A percentile compares a stretch with the other conserved stretches of the same genome.
These are phyloP conservation scores for Gymnobelideus leadbeateri DNA, from an alignment of 2,113 vertebrate species.

Conservation along the genomic window DNA sequence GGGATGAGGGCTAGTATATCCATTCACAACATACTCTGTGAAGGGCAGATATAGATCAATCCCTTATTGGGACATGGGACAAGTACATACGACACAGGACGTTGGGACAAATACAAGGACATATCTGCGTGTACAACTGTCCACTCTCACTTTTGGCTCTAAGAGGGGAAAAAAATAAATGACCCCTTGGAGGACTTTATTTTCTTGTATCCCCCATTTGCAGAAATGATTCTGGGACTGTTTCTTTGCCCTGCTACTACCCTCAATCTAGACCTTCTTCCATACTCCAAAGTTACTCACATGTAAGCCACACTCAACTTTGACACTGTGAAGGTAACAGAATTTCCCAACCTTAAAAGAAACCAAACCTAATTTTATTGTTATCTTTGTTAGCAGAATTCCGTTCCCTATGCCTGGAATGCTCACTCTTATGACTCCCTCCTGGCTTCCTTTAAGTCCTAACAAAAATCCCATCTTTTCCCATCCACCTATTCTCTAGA, in stretches of 20 bases:
- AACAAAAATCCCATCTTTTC: neutral
- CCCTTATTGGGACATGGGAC: fast-evolving
- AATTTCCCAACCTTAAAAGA: neutral
- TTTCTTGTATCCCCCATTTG: neutral
- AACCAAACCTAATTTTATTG: neutral
- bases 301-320: neutral
- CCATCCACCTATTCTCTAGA: neutral
- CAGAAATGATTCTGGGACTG: neutral
- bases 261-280: neutral
- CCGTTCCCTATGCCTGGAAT: neutral
- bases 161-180: neutral
- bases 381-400: neutral
- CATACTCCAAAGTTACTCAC: neutral
- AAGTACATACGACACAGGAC: no score
- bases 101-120: fast-evolving
- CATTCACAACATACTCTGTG: neutral
- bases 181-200: neutral
- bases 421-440: neutral
- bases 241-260: neutral
- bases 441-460: neutral
- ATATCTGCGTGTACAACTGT: neutral
- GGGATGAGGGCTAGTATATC: neutral
- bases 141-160: neutral
- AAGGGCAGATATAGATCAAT: neutral
- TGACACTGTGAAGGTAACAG: neutral